Conservation (phyloP, 35 echinoderm and acorn worm species). For the Holothuria glaberrima region DNA sequence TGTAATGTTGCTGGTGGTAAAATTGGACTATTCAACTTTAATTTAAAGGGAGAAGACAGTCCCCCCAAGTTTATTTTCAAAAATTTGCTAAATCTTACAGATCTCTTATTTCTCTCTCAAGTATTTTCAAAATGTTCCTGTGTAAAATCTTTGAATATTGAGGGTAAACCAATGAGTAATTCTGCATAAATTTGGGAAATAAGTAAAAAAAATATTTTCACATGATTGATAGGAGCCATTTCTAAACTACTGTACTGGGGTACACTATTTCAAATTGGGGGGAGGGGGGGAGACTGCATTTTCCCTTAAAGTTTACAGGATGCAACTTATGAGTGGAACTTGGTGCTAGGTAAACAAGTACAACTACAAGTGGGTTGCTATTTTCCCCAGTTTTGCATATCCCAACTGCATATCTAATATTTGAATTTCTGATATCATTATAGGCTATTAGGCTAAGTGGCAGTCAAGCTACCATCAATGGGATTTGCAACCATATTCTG, state of each 20-base stretch:
- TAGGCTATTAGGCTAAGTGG: too few species aligned
- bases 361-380: constrained; percentile 14
- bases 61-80: too few species aligned
- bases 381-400: constrained; percentile 3
- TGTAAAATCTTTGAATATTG: too few species aligned
- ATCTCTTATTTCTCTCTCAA: too few species aligned
- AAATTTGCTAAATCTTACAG: too few species aligned
- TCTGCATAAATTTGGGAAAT: too few species aligned
- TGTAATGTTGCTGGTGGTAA: not conserved
- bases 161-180: too few species aligned
- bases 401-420: constrained; percentile 2
- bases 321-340: constrained; percentile 24
- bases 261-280: too few species aligned
- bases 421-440: constrained; percentile 26
- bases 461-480: not conserved
- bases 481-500: constrained; percentile 23
- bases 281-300: too few species aligned
- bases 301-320: constrained; percentile 1
- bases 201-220: too few species aligned
- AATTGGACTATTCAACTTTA: not conserved
- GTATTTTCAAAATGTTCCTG: too few species aligned
- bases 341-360: not conserved
- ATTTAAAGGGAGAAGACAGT: too few species aligned
- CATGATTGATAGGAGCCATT: not conserved
- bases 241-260: not conserved